Conservation (phyloP, 1,140 invertebrate species). For the Rhyzopertha dominica region DNA sequence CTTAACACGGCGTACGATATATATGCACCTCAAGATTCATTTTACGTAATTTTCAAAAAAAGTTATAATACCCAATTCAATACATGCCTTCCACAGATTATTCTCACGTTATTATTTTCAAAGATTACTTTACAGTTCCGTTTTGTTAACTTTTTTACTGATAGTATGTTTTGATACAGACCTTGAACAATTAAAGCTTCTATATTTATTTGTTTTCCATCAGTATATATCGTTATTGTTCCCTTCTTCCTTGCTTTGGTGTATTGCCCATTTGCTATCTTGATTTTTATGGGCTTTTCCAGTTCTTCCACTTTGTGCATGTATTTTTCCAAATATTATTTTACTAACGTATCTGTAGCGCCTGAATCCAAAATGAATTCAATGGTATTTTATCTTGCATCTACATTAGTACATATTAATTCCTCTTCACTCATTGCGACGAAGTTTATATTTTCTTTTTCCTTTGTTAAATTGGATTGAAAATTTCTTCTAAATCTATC, state of each 20-base stretch:
- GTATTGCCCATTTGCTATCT: slow-evolving; percentile 23
- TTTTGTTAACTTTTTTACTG: slow-evolving; percentile 7
- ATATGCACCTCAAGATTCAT: too few species aligned
- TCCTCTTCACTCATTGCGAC: too few species aligned
- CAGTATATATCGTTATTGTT: slow-evolving; percentile 18
- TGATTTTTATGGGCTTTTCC: slow-evolving; percentile 19
- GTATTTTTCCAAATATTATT: slow-evolving; percentile 11
- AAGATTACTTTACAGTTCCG: slow-evolving; percentile 4
- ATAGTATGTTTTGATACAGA: slow-evolving; percentile 1
- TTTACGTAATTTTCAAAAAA: too few species aligned
- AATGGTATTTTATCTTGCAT: slow-evolving; percentile 7
- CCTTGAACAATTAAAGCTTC: slow-evolving; percentile 7
- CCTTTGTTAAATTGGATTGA: too few species aligned
- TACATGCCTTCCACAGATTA: slow-evolving; percentile 19
- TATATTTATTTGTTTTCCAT: slow-evolving; percentile 14
- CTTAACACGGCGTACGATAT: too few species aligned
- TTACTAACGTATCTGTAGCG: slow-evolving; percentile 26
- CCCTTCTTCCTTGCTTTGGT: slow-evolving; percentile 13
- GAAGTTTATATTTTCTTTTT: too few species aligned
- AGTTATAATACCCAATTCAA: too few species aligned
- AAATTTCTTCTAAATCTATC: too few species aligned
- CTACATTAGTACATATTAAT: too few species aligned
- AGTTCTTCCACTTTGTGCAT: slow-evolving; percentile 15
- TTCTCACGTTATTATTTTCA: slow-evolving; percentile 16
- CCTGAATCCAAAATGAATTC: slow-evolving; percentile 31